Evolutionary conservation across 2,797 vertebrate species (phyloP), one percentile per base, ranked within the genome.

Genomic region (Acanthurus lineatus): DNA sequence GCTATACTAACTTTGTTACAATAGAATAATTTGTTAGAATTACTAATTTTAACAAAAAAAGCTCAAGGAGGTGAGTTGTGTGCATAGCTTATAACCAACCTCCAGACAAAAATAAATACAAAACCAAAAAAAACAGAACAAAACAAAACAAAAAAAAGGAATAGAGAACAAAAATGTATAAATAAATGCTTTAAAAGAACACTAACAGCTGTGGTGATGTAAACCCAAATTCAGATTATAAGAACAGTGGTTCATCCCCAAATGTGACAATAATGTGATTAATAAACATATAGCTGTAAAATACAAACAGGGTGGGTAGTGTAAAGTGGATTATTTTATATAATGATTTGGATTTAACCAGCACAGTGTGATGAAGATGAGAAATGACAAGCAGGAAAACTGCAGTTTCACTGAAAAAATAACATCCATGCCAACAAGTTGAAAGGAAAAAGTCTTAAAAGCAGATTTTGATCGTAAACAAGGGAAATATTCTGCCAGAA

Each of bases 51-150:
- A 84, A 44, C 54, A 54, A 35, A 89, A 71, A 68, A 74, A 90
- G 81, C 85, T 86, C 40, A 59, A 35, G 74, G 83, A 91, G 89
- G 83, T 5, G 72, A 78, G 70, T 76, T 68, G 86, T 91, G 93
- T 94, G 93, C 93, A 78, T 92, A 92, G 91, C 93, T 94, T 93
- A 84, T 89, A 87, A 90, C 79, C 64, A 79, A 77, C 88, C 89
- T 89, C 87, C 74, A 77, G 59, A 83, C n/a, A 28, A 72, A 38
- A 76, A 72, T 20, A 54, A 65, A 69, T 20, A 48, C 62, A 32
- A 32, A 32, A 32, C 28, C n/a, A n/a, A 32, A 32, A 32, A 32
- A 32, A 32, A 32, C 28, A 32, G 5, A 32, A 32, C 28, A 32
- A 32, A 32, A 32, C 28, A 32, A 5, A 32, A 32, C 28, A 32